phyloP scores from a whole-genome alignment of 2,888 invertebrate genomes.

The Minunthozetes semirufus region DNA sequence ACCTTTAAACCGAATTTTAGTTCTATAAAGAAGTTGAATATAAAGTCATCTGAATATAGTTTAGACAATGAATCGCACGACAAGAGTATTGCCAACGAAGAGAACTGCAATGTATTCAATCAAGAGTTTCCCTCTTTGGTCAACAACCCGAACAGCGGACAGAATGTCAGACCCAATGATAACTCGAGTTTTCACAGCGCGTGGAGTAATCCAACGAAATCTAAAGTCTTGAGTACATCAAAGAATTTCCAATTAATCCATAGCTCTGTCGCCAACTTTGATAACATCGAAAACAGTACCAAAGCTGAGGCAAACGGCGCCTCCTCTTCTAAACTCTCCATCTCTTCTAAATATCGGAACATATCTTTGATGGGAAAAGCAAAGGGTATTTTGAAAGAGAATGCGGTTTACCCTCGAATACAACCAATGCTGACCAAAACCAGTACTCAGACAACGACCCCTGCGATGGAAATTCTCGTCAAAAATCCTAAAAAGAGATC shows the following conservation, averaged over 20 bases:
- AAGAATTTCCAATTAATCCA: slow-evolving; percentile 3
- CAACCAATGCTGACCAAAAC: slow-evolving; percentile 34
- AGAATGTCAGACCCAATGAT: background rate
- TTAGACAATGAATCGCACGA: background rate
- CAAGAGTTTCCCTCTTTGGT: slow-evolving; percentile 4
- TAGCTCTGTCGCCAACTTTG: slow-evolving; percentile 19
- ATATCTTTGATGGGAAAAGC: slow-evolving; percentile 9
- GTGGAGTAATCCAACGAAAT: slow-evolving; percentile 12
- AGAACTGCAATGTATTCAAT: slow-evolving; percentile 18
- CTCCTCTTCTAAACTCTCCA: background rate
- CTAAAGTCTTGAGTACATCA: slow-evolving; percentile 20
- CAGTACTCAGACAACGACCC: slow-evolving; percentile 41
- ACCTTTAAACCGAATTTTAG: background rate
- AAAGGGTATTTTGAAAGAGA: slow-evolving; percentile 4
- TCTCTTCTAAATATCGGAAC: background rate
- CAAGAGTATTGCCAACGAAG: background rate
- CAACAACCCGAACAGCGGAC: background rate
- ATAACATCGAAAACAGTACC: slow-evolving; percentile 11
- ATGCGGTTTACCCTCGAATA: background rate
- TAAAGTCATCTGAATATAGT: background rate
- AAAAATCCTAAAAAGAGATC: slow-evolving; percentile 48
- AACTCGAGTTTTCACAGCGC: background rate
- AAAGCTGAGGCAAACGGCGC: background rate
- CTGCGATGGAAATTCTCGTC: slow-evolving; percentile 48
- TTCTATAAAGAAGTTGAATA: background rate